phyloP scores from a whole-genome alignment of 2,797 vertebrate species.

The Oreortyx pictus region DNA sequence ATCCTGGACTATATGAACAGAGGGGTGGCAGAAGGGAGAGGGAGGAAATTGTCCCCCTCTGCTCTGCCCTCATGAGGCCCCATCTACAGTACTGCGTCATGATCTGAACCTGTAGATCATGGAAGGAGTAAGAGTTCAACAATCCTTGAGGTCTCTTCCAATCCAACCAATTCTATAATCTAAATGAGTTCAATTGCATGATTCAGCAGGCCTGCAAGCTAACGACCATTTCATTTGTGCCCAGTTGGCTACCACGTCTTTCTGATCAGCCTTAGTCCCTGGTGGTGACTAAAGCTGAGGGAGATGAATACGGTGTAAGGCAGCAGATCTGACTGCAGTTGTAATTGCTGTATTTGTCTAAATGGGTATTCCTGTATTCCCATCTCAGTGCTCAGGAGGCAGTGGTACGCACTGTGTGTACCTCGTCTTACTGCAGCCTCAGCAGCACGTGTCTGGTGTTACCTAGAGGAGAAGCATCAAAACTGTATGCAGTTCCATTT shows the following conservation, averaged over 20 bases:
- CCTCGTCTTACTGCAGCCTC: not conserved
- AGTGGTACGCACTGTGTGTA: rapidly evolving
- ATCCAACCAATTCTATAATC: not conserved
- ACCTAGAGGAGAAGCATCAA: not conserved
- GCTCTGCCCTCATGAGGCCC: too few species aligned
- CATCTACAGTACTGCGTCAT: too few species aligned
- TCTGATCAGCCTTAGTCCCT: not conserved
- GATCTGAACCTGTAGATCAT: too few species aligned
- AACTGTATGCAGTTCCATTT: not conserved
- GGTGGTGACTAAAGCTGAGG: not conserved
- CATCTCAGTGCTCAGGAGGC: not conserved
- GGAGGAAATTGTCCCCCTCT: too few species aligned
- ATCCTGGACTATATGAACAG: too few species aligned
- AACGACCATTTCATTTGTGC: rapidly evolving
- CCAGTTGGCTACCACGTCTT: rapidly evolving
- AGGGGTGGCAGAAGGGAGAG: too few species aligned
- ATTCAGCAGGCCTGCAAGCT: not conserved
- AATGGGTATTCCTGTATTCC: not conserved
- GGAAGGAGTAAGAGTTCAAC: too few species aligned
- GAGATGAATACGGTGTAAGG: not conserved
- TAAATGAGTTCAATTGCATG: not conserved
- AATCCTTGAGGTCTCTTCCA: too few species aligned
- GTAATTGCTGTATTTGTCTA: not conserved
- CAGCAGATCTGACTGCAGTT: not conserved
- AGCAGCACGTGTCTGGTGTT: not conserved